Conservation (phyloP, 2,888 invertebrate species). For the Nomada ruficornis region DNA sequence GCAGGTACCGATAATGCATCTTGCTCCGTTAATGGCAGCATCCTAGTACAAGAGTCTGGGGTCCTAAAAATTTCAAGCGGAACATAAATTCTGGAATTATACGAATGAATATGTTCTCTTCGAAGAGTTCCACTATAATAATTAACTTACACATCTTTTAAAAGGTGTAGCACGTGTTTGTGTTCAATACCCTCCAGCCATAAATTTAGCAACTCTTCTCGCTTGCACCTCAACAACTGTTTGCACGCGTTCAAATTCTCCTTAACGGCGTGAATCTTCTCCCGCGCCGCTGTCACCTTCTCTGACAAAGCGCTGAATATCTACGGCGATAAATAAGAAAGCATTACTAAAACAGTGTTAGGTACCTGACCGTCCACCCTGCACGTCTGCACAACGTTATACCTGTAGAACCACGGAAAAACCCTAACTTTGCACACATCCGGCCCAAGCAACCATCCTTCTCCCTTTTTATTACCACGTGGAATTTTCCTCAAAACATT, state of each 20-base stretch:
- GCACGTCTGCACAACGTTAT: no score
- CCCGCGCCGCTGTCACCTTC: constrained; percentile 90
- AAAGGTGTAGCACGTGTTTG: constrained; percentile 93
- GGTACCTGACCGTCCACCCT: no score
- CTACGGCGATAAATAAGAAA: constrained; percentile 82
- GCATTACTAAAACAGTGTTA: constrained; percentile 80
- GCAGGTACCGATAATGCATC: constrained; percentile 47
- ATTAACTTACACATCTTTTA: constrained; percentile 93
- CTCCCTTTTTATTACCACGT: no score
- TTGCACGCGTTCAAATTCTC: constrained; percentile 94
- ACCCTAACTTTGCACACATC: no score
- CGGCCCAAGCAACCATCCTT: no score
- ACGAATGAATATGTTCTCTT: neutral
- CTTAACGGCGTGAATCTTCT: constrained; percentile 91
- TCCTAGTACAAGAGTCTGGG: constrained; percentile 54
- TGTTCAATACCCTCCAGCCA: constrained; percentile 99
- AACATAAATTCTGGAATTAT: neutral
- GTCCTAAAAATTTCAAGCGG: constrained; percentile 39
- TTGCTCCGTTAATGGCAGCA: constrained; percentile 50
- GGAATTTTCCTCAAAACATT: no score
- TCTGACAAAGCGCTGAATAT: constrained; percentile 91
- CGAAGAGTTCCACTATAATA: no score
- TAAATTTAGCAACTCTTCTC: constrained; percentile 96
- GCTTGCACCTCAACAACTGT: constrained; percentile 93
- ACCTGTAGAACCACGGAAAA: no score